A percentile compares a stretch with the other conserved stretches of the same genome.
Evolutionary conservation across 1,140 invertebrate species (phyloP).

Genomic region (Lerema accius): DNA sequence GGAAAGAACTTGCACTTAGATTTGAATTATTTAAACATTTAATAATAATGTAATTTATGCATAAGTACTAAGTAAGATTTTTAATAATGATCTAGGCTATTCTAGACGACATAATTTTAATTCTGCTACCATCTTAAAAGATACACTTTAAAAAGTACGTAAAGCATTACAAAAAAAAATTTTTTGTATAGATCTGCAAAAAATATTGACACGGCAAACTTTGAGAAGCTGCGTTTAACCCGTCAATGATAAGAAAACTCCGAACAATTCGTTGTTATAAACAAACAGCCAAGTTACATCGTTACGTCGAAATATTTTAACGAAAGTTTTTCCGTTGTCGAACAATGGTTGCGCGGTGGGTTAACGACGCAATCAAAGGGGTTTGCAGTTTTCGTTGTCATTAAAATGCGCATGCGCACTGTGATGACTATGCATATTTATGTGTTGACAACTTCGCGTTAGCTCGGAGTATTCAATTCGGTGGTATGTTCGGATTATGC

Average conservation of each 20-base stretch:
- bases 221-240: background rate
- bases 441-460: constrained; percentile 8
- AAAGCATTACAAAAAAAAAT: no score
- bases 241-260: background rate
- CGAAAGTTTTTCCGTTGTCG: constrained; percentile 30
- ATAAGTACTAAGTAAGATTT: no score
- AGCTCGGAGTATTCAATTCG: background rate
- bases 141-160: no score
- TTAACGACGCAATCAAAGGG: constrained; percentile 34
- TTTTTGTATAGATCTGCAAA: no score
- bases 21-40: no score
- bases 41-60: no score
- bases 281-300: constrained; percentile 12
- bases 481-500: background rate
- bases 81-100: no score
- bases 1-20: no score
- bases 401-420: constrained; percentile 23
- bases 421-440: constrained; percentile 37
- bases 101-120: no score
- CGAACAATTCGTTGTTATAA: constrained; percentile 23
- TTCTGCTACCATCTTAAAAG: no score
- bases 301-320: constrained; percentile 27
- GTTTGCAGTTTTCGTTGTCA: constrained; percentile 37
- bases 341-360: constrained; percentile 34
- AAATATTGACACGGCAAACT: no score